These are phyloP conservation scores for Branchellion lobata DNA, from an alignment of 2,888 invertebrate species.

Conservation along the genomic window DNA sequence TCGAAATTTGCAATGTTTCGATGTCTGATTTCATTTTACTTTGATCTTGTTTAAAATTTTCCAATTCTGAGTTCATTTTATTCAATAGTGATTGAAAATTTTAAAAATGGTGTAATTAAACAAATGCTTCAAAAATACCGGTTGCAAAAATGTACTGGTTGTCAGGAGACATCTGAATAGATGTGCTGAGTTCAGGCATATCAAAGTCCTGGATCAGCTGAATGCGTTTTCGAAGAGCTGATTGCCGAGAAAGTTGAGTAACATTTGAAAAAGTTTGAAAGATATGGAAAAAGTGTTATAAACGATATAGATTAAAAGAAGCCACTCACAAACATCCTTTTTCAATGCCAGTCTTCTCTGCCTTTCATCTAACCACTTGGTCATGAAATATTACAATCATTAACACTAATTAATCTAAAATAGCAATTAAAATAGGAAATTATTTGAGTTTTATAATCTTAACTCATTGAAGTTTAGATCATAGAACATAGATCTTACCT, in stretches of 20 bases:
- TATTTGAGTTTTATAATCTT: background rate
- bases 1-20: background rate
- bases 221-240: constrained; percentile 82
- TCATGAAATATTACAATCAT: too few species aligned
- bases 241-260: background rate
- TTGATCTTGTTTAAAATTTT: background rate
- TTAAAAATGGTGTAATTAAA: too few species aligned
- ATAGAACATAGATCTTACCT: background rate
- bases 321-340: constrained; percentile 21
- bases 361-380: constrained; percentile 34
- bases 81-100: background rate
- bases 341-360: constrained; percentile 17
- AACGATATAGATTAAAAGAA: background rate
- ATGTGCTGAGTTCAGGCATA: constrained; percentile 91
- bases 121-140: too few species aligned
- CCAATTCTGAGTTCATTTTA: background rate
- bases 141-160: constrained; percentile 30
- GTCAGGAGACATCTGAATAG: constrained; percentile 74
- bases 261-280: background rate
- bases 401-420: background rate
- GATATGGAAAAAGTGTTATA: background rate
- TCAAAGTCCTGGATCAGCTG: constrained; percentile 98
- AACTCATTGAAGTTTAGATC: too few species aligned
- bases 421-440: background rate
- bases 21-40: background rate